Base-by-base conservation (phyloP, 2,888 invertebrate species). In the Agrotis ipsilon region DNA sequence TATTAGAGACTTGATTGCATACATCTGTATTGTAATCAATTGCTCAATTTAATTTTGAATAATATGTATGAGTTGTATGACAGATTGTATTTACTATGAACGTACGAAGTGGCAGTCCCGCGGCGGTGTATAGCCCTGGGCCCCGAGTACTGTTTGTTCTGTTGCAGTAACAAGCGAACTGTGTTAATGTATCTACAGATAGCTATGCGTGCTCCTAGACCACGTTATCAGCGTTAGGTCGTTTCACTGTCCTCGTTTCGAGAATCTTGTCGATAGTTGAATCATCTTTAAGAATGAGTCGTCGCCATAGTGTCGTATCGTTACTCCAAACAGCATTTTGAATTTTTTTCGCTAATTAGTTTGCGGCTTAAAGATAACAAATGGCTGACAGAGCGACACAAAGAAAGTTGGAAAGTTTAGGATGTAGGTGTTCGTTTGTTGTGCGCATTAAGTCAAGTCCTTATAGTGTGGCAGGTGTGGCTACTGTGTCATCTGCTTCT, bases 191-290 rank as follows among this genome's bases (percentile, higher is more conserved):
- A 86, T 85, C 84, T 87, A 82, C 80, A 90, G 90, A 91, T 89
- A 91, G 88, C 87, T 88, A 82, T 82, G 87, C 91, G 88, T 89
- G 88, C 88, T 90, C 89, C 89, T 91, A 91, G 90, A 91, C 89
- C 88, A 81, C 87, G 91, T 94, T 95, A 95, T 94, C 94, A 91
- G 90, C 83, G 83, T 92, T 90, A 91, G 93, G 92, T 94, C 92
- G 92, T 92, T 92, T 93, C 93, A 89, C 89, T 89, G 94, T 88
- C 92, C 94, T 88, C 92, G 82, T 91, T 94, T 90, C 82, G 81
- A 82, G 87, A 86, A 83, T 83, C 72, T 69, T 83, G 76, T 78
- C 83, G 72, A 86, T 84, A 86, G 82, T 85, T 89, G 87, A 90
- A 86, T 88, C 88, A 82, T 82, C 72, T 76, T 68, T 60, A 62